Evolutionary conservation across 1,140 invertebrate genomes (phyloP).

Genomic region (Lordiphosa stackelbergi): DNA sequence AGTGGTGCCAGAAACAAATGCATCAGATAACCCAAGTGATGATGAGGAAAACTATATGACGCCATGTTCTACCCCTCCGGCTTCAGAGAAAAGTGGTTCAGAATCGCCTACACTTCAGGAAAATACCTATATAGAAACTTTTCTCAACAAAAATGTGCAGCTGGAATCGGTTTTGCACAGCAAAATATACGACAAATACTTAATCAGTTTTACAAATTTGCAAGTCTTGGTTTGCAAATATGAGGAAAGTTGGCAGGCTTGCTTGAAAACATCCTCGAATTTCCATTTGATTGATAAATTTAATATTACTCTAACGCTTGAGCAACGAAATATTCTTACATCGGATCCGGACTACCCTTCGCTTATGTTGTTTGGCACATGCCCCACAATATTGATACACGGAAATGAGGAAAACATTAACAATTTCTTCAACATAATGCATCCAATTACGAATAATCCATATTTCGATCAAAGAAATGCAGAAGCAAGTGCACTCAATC

Average conservation of each 20-base stretch:
- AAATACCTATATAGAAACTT: conserved; percentile 20
- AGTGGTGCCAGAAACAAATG: conserved; percentile 25
- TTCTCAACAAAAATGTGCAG: conserved; percentile 73
- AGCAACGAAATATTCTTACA: conserved; percentile 88
- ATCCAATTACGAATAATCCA: conserved; percentile 71
- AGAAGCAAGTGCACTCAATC: conserved; percentile 17
- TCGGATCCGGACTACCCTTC: conserved; percentile 91
- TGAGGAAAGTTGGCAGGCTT: conserved; percentile 92
- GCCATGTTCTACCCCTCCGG: conserved; percentile 94
- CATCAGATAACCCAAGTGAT: conserved; percentile 43
- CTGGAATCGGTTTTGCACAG: conserved; percentile 84
- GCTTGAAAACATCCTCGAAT: conserved; percentile 87
- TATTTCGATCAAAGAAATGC: conserved; percentile 76
- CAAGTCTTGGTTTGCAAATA: conserved; percentile 92
- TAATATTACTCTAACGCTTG: conserved; percentile 90
- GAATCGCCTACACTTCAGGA: conserved; percentile 69
- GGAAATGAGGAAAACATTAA: conserved; percentile 92
- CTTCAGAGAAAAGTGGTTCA: conserved; percentile 83
- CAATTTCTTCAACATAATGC: conserved; percentile 79
- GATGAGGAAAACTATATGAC: conserved; percentile 89
- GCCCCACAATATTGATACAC: conserved; percentile 92
- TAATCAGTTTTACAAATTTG: conserved; percentile 89
- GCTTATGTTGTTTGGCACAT: conserved; percentile 87
- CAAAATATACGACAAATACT: conserved; percentile 90
- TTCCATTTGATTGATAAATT: conserved; percentile 94